Conservation (phyloP, 2,888 invertebrate species). For the Drosophila mulleri region DNA sequence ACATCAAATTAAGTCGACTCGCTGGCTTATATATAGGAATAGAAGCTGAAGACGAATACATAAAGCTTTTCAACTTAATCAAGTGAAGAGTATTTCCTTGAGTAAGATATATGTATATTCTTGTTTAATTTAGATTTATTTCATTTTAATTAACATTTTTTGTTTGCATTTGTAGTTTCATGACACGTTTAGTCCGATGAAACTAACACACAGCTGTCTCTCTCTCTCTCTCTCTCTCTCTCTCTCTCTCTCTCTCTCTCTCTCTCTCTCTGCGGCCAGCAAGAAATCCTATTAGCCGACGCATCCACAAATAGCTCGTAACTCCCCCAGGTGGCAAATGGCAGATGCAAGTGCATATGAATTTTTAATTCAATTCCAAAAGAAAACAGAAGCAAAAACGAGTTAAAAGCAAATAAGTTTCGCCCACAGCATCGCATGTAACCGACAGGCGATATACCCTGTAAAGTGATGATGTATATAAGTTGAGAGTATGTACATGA, state of each 20-base stretch:
- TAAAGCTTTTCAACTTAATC: too few species aligned
- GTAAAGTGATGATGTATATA: neutral
- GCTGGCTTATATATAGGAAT: too few species aligned
- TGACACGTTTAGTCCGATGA: neutral
- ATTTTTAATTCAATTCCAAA: slow-evolving; percentile 62
- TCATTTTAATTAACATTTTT: neutral
- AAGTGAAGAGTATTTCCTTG: too few species aligned
- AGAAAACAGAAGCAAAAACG: slow-evolving; percentile 33
- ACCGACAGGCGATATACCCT: neutral
- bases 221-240: neutral
- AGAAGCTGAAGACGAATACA: too few species aligned
- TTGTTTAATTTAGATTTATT: neutral
- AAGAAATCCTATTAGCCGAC: slow-evolving; percentile 36
- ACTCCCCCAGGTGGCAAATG: slow-evolving; percentile 2
- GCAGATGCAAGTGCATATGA: slow-evolving; percentile 30
- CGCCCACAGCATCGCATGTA: neutral
- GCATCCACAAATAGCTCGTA: neutral
- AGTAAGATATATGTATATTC: too few species aligned
- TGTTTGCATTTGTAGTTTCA: neutral
- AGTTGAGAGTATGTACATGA: too few species aligned
- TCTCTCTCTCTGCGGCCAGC: neutral
- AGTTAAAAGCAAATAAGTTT: neutral
- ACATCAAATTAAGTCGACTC: too few species aligned
- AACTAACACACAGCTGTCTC: slow-evolving; percentile 21
- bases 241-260: neutral